These are phyloP conservation scores for Glyphotaelius pellucidus DNA, from an alignment of 2,888 invertebrate species.

Conservation along the genomic window DNA sequence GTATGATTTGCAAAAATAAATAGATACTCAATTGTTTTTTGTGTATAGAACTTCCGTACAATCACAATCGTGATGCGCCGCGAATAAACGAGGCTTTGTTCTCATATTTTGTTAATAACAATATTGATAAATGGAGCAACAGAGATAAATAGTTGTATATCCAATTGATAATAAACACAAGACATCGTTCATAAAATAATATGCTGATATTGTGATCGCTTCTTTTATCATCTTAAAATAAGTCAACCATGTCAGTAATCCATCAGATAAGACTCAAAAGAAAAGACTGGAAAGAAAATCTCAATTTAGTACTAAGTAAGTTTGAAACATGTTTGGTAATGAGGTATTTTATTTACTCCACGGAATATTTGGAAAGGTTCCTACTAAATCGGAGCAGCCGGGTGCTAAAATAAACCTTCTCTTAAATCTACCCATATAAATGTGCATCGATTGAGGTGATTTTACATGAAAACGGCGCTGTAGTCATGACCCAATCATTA, in stretches of 20 bases:
- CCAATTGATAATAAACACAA: background rate
- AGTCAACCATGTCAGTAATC: background rate
- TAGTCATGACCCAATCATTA: too few species aligned
- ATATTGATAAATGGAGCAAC: constrained; percentile 8
- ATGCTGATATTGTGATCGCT: background rate
- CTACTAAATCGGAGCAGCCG: too few species aligned
- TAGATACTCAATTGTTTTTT: background rate
- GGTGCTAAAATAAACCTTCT: too few species aligned
- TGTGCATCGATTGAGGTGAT: too few species aligned
- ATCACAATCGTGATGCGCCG: constrained; percentile 40
- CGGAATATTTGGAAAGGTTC: too few species aligned
- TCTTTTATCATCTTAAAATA: background rate
- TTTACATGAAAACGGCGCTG: too few species aligned
- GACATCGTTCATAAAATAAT: background rate
- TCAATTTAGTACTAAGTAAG: background rate
- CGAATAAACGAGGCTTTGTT: constrained; percentile 35
- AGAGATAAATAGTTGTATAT: background rate
- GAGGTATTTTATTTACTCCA: too few species aligned
- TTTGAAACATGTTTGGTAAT: too few species aligned
- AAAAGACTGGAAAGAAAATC: background rate
- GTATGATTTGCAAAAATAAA: constrained; percentile 20
- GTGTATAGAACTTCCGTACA: constrained; percentile 21
- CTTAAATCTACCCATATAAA: too few species aligned
- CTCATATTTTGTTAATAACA: constrained; percentile 37
- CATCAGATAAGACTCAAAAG: too few species aligned